Conservation (phyloP, 1,140 invertebrate genomes). For the Grapholita molesta region DNA sequence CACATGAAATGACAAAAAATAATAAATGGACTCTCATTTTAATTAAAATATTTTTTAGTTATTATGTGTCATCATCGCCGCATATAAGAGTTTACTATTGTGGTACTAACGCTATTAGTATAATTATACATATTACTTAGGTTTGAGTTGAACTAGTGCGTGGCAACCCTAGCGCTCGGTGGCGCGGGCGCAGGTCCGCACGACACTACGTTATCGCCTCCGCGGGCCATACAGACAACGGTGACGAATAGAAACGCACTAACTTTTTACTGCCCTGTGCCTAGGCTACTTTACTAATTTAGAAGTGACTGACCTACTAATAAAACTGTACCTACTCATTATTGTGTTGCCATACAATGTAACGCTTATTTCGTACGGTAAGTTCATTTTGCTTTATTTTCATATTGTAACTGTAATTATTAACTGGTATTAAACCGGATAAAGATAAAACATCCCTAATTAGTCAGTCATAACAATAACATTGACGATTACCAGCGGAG, state of each 20-base stretch:
- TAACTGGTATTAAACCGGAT: constrained; percentile 6
- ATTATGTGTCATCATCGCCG: too few species aligned
- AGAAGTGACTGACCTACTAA: constrained; percentile 32
- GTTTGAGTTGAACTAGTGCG: too few species aligned
- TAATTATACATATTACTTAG: too few species aligned
- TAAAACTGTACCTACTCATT: not conserved
- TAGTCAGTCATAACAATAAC: constrained; percentile 72
- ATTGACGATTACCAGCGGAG: constrained; percentile 60
- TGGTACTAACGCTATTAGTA: too few species aligned
- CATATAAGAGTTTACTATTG: too few species aligned
- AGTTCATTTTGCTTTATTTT: not conserved
- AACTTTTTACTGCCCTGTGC: constrained; percentile 41
- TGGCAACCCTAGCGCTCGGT: constrained; percentile 49
- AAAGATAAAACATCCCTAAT: constrained; percentile 49
- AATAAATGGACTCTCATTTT: too few species aligned
- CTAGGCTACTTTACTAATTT: constrained; percentile 41
- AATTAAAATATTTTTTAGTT: too few species aligned
- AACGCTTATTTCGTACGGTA: not conserved
- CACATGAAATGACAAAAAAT: not conserved
- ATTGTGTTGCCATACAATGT: not conserved
- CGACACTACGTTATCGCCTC: constrained; percentile 64
- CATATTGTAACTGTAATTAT: not conserved
- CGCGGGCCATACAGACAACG: constrained; percentile 49
- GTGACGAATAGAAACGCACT: constrained; percentile 57
- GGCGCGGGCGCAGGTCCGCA: constrained; percentile 42